A percentile compares a stretch with the other conserved stretches of the same genome.
phyloP scores from a whole-genome alignment of 1,140 invertebrate genomes.

The Plectrocnemia conspersa region DNA sequence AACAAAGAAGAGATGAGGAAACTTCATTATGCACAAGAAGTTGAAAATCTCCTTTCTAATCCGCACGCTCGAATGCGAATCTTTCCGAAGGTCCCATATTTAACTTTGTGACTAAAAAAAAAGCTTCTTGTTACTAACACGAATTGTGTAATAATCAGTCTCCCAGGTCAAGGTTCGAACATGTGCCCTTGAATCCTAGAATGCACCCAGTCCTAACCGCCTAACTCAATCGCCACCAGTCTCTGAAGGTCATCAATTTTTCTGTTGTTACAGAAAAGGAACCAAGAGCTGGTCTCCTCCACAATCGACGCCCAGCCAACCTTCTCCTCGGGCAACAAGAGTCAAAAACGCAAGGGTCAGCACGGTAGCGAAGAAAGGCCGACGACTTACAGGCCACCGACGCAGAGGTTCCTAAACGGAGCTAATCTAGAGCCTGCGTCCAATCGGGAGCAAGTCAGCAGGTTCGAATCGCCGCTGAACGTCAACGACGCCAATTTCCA shows the following conservation, averaged over 20 bases:
- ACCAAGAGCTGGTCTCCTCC: conserved; percentile 43
- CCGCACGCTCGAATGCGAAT: neutral
- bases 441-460: conserved; percentile 32
- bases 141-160: too few relatives aligned
- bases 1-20: too few relatives aligned
- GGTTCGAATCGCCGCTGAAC: conserved; percentile 33
- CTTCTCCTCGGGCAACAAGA: conserved; percentile 36
- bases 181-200: too few relatives aligned
- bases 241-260: conserved; percentile 38
- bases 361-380: conserved; percentile 31
- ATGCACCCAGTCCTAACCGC: neutral
- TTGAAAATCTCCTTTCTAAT: conserved; percentile 26
- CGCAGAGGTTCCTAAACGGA: conserved; percentile 37
- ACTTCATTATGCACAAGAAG: conserved; percentile 13
- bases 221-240: conserved; percentile 20
- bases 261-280: conserved; percentile 52
- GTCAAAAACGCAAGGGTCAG: conserved; percentile 21
- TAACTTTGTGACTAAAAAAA: conserved; percentile 1
- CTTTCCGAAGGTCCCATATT: neutral
- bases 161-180: too few relatives aligned
- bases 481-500: conserved; percentile 40
- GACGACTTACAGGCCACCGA: conserved; percentile 46
- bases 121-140: too few relatives aligned
- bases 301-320: conserved; percentile 30
- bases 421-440: too few relatives aligned